Base-by-base conservation (phyloP, 2,113 vertebrate genomes). In the Gymnogyps californianus region DNA sequence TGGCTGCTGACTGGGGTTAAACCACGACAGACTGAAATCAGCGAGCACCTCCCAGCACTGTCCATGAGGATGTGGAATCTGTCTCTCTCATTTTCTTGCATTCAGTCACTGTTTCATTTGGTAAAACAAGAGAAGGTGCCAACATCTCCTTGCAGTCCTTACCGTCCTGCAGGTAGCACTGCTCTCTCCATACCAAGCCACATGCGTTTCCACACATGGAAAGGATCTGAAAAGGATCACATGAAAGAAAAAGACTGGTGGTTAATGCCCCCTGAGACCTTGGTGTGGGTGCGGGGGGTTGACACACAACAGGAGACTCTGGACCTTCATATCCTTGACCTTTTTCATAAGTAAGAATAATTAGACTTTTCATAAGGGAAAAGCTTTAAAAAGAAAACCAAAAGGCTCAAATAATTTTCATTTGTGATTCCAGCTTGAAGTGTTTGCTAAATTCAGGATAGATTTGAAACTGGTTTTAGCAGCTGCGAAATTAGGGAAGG, bases 61-160 rank as follows among this genome's bases (percentile, higher is more conserved):
- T 10, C 36, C 1, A 2, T 1, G 3, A 83, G 61, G n/a, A 44
- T 0, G 0, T 24, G 58, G 42, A 64, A 40, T 67, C 11, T 0
- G 0, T 34, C 20, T 21, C 9, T 62, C 40, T 36, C 31, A 16
- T 52, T 25, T 47, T 24, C 32, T 81, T 2, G 0, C 6, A 20
- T 42, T 66, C 7, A 3, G 13, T 47, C 34, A 21, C 22, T 8
- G 18, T 61, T 75, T 59, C 32, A n/a, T 66, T 69, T 25, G 25
- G 6, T 71, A 76, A 76, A 95, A 83, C 9, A 54, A n/a, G 10
- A 44, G 16, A 58, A 59, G 44, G 19, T 90, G 69, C 26, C 3
- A 18, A 58, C 54, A 31, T 4, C 9, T 83, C 18, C 13, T 89
- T 16, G 16, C 52, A 81, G 44, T 29, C 12, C 29, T 59, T 31